Conservation (phyloP, 2,113 vertebrate species). For the Ophiodon elongatus region DNA sequence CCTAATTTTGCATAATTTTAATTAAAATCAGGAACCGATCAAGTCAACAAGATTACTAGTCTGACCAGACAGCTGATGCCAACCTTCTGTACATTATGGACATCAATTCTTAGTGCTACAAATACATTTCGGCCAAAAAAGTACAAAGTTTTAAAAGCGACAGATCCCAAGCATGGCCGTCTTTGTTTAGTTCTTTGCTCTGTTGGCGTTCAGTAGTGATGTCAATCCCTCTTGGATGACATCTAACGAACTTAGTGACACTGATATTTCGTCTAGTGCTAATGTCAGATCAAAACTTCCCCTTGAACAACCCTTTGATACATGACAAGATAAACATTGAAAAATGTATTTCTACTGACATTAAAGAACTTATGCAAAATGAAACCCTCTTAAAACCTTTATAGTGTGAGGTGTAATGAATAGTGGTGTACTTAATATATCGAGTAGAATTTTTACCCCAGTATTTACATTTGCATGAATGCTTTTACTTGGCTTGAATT, state of each 20-base stretch:
- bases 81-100: not conserved
- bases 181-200: not conserved
- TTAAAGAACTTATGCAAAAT: not conserved
- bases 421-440: not conserved
- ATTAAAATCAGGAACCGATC: not conserved
- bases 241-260: not conserved
- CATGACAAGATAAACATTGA: too few relatives aligned
- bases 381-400: not conserved
- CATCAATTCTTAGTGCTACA: not conserved
- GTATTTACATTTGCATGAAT: slow-evolving; percentile 10
- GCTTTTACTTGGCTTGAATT: slow-evolving; percentile 14
- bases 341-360: not conserved
- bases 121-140: not conserved
- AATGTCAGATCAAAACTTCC: too few relatives aligned
- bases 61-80: not conserved
- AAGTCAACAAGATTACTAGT: not conserved
- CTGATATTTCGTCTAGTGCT: not conserved
- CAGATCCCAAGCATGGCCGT: not conserved
- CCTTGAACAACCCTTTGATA: too few relatives aligned
- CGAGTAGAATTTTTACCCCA: too few relatives aligned
- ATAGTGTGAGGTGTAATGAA: not conserved
- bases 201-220: not conserved
- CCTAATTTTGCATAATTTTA: not conserved
- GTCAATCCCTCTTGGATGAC: not conserved
- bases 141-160: not conserved